Conservation (phyloP, 2,888 invertebrate genomes). For the Cosmorhoe ocellata region DNA sequence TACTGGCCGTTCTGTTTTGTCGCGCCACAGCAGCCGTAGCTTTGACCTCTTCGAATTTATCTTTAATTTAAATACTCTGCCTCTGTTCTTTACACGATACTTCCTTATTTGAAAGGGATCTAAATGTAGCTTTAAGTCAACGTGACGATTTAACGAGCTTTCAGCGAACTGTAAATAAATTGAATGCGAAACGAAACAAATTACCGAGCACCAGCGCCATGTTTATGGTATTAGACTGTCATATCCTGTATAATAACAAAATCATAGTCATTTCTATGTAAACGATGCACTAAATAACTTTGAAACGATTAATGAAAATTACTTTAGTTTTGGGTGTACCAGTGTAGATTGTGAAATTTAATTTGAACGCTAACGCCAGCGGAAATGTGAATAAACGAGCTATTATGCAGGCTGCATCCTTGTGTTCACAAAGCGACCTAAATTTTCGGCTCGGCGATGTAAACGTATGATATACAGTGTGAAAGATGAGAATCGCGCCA, state of each 20-base stretch:
- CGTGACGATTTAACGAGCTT: conserved; percentile 4
- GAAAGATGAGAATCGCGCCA: conserved; percentile 64
- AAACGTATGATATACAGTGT: conserved; percentile 38
- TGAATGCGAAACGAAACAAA: conserved; percentile 11
- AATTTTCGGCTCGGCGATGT: conserved; percentile 49
- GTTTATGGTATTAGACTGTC: conserved; percentile 18
- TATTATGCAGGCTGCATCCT: conserved; percentile 42
- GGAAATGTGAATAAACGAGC: conserved; percentile 52
- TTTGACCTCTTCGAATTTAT: conserved; percentile 23
- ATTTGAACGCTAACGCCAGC: conserved; percentile 37
- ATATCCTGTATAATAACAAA: conserved; percentile 1
- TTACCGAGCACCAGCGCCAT: conserved; percentile 4
- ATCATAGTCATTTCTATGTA: conserved; percentile 1
- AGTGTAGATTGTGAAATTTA: conserved; percentile 32
- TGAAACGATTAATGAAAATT: conserved; percentile 24
- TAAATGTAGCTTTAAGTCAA: conserved; percentile 3
- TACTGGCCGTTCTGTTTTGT: conserved; percentile 49
- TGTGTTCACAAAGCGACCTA: conserved; percentile 53
- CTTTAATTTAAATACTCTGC: conserved; percentile 12
- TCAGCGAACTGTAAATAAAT: conserved; percentile 12
- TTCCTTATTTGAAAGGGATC: conserved; percentile 12
- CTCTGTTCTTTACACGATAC: conserved; percentile 11
- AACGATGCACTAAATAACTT: conserved; percentile 1
- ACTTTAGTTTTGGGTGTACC: conserved; percentile 33
- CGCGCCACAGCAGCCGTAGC: conserved; percentile 39